A percentile compares a stretch with the other conserved stretches of the same genome.
phyloP scores from a whole-genome alignment of 2,888 invertebrate species.

The Muscina levida region DNA sequence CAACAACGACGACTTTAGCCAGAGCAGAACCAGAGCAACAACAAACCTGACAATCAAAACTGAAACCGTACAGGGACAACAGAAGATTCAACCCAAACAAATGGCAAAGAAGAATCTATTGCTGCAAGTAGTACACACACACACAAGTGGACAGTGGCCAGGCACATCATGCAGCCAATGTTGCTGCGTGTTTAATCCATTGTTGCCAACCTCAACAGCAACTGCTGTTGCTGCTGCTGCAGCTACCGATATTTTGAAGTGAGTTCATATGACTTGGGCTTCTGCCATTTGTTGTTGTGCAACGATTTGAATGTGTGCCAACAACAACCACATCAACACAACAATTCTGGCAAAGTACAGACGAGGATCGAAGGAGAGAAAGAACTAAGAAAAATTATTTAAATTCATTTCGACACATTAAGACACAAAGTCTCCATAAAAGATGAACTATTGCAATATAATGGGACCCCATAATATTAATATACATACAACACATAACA shows the following conservation, averaged over 20 bases:
- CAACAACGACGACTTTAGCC: too few relatives aligned
- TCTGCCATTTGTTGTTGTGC: background rate
- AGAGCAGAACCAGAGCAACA: background rate
- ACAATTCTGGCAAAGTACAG: too few relatives aligned
- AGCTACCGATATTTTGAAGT: constrained; percentile 8
- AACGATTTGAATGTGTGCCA: background rate
- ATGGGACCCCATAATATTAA: constrained; percentile 58
- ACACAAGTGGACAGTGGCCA: constrained; percentile 43
- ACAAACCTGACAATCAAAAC: constrained; percentile 55
- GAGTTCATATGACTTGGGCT: constrained; percentile 29
- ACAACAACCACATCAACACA: background rate
- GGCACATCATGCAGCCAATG: constrained; percentile 34
- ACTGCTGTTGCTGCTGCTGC: constrained; percentile 16
- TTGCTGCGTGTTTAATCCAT: background rate
- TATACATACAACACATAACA: too few relatives aligned
- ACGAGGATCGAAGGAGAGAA: constrained; percentile 7
- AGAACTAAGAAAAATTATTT: constrained; percentile 64
- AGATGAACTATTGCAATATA: constrained; percentile 63
- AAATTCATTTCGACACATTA: constrained; percentile 73
- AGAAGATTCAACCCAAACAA: constrained; percentile 22
- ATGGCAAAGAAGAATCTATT: constrained; percentile 53
- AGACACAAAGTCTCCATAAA: constrained; percentile 68
- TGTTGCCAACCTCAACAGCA: background rate
- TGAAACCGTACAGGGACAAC: constrained; percentile 38
- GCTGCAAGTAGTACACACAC: constrained; percentile 37